Evolutionary conservation across 2,113 vertebrate genomes (phyloP).

Genomic region (Calidris pugnax): DNA sequence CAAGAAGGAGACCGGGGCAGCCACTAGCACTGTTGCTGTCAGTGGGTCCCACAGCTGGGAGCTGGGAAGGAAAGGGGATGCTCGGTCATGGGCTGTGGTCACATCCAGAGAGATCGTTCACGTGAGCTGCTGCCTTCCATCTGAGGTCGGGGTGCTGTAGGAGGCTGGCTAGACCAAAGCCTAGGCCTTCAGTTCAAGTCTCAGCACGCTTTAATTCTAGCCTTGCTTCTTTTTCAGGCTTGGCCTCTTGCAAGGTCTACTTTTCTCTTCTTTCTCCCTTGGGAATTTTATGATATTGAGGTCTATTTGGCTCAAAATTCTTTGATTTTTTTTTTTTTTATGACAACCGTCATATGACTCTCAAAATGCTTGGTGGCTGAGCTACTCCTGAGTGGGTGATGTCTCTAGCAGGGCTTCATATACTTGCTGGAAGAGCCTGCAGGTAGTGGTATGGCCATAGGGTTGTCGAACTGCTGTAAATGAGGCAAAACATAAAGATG

Average conservation of each 20-base stretch:
- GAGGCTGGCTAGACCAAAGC: not conserved
- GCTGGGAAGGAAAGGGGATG: not conserved
- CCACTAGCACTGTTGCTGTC: not conserved
- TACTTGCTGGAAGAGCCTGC: not conserved
- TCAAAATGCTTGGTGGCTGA: not conserved
- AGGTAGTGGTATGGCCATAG: not conserved
- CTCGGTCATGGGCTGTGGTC: not conserved
- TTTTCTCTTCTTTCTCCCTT: not conserved
- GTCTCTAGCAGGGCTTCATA: not conserved
- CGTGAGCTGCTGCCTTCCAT: not conserved
- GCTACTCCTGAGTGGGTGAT: not conserved
- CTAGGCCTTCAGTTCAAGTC: not conserved
- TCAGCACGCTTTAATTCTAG: not conserved
- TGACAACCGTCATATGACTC: not conserved
- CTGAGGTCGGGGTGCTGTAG: not conserved
- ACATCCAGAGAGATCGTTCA: not conserved
- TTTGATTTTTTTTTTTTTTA: not conserved
- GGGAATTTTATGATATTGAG: not conserved
- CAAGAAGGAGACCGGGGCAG: fast-evolving
- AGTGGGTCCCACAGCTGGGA: not conserved
- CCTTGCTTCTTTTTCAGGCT: not conserved
- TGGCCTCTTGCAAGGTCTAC: not conserved
- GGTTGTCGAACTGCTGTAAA: not conserved
- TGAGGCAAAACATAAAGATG: not conserved
- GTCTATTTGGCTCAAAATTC: not conserved